Percentiles rank a stretch among this genome's conserved stretches.
Evolutionary conservation across 2,797 vertebrate species (phyloP).

Genomic region (Lerista edwardsae): DNA sequence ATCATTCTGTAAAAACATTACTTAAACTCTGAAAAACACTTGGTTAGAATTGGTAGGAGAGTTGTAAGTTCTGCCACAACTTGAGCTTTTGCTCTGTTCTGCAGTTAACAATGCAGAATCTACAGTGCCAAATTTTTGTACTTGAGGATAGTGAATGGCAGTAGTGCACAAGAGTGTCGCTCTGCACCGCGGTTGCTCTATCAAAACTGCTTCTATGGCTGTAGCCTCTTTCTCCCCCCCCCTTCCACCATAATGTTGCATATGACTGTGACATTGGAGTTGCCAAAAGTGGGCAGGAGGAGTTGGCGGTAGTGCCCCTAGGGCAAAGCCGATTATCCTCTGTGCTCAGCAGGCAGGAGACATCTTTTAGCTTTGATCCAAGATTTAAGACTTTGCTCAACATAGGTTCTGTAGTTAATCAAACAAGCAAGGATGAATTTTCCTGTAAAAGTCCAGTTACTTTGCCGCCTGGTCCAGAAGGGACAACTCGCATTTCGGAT

Average conservation of each 20-base stretch:
- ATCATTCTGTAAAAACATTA: not conserved
- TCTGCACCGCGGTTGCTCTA: not conserved
- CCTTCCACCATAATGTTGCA: not conserved
- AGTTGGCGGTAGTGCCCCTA: not conserved
- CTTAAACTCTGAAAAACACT: not conserved
- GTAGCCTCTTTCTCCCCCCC: not conserved
- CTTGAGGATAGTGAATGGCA: not conserved
- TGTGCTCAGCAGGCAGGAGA: not conserved
- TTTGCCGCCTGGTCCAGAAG: not conserved
- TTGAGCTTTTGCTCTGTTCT: not conserved
- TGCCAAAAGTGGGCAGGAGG: not conserved
- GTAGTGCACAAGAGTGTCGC: not conserved
- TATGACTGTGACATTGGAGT: not conserved
- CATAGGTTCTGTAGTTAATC: not conserved
- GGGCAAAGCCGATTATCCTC: not conserved
- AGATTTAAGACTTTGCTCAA: not conserved
- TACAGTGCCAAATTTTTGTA: not conserved
- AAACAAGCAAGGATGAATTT: not conserved
- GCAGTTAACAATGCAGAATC: not conserved
- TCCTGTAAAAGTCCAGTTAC: not conserved
- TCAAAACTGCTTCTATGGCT: not conserved
- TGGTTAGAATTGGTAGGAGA: not conserved
- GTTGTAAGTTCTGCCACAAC: not conserved
- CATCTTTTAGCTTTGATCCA: not conserved
- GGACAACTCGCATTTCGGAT: not conserved